These are phyloP conservation scores for Chironomus tentans DNA, from an alignment of 2,888 invertebrate species.

Conservation along the genomic window DNA sequence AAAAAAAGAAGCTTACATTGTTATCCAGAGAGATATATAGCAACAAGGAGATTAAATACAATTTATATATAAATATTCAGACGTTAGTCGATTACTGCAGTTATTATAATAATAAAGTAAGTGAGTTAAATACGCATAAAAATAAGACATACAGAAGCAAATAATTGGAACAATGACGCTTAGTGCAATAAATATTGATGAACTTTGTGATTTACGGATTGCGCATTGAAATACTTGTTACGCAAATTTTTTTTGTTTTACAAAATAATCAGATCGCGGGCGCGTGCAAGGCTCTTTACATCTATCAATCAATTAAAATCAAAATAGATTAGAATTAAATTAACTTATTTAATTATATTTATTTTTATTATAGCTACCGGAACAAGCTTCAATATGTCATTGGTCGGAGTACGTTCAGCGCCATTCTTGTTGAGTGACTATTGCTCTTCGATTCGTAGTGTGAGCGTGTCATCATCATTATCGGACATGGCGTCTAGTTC, in stretches of 20 bases:
- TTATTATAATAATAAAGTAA: neutral
- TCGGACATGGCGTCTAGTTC: constrained; percentile 36
- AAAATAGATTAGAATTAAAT: neutral
- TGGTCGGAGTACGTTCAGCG: neutral
- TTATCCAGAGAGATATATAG: neutral
- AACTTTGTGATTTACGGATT: neutral
- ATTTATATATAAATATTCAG: too few relatives aligned
- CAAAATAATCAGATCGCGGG: neutral
- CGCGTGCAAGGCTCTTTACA: neutral
- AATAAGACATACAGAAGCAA: neutral
- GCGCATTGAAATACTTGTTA: neutral
- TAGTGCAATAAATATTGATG: neutral
- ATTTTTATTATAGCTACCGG: neutral
- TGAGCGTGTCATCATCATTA: constrained; percentile 40
- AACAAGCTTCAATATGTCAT: neutral
- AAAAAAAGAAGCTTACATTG: neutral
- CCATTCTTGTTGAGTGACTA: constrained; percentile 14
- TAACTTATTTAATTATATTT: neutral
- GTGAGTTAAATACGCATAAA: neutral
- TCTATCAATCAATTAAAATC: neutral
- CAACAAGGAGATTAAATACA: too few relatives aligned
- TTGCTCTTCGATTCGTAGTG: constrained; percentile 32
- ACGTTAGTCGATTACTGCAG: too few relatives aligned
- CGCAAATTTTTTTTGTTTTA: neutral
- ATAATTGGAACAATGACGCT: neutral